Conservation (phyloP, 1,140 invertebrate species). For the Neodiprion pinetum region DNA sequence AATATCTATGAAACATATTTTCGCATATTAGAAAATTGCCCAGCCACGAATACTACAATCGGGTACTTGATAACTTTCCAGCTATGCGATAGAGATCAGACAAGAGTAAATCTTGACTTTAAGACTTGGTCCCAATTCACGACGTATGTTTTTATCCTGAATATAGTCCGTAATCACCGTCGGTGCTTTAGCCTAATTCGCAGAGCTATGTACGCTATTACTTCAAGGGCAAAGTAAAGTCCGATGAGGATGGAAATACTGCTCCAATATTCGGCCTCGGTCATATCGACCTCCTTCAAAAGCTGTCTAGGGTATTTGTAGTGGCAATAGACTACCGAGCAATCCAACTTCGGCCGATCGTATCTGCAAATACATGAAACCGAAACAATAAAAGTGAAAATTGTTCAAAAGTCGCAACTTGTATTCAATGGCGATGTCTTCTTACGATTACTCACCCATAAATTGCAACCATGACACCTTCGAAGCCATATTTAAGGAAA, state of each 20-base stretch:
- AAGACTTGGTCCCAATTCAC: too few species aligned
- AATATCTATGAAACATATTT: too few species aligned
- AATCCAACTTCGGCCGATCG: constrained; percentile 71
- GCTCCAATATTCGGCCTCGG: constrained; percentile 71
- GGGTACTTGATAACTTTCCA: too few species aligned
- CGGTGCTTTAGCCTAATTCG: constrained; percentile 69
- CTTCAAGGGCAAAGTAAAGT: constrained; percentile 69
- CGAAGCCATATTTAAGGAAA: constrained; percentile 80
- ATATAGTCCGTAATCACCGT: constrained; percentile 20
- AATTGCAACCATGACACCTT: constrained; percentile 73
- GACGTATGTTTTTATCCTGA: too few species aligned
- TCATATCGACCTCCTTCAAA: constrained; percentile 77
- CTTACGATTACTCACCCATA: constrained; percentile 62
- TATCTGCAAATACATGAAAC: constrained; percentile 68
- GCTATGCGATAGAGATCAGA: too few species aligned
- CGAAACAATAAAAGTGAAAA: too few species aligned
- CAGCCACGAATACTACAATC: too few species aligned
- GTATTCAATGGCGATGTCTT: too few species aligned
- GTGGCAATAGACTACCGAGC: constrained; percentile 72
- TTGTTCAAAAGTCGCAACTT: too few species aligned
- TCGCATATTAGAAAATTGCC: too few species aligned
- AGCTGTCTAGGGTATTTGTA: constrained; percentile 73
- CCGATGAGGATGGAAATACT: constrained; percentile 67
- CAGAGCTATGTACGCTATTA: constrained; percentile 72
- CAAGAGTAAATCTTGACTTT: too few species aligned